A percentile compares a stretch with the other conserved stretches of the same genome.
These are phyloP conservation scores for Drosophila subquinaria DNA, from an alignment of 2,888 invertebrate genomes.

Conservation along the genomic window DNA sequence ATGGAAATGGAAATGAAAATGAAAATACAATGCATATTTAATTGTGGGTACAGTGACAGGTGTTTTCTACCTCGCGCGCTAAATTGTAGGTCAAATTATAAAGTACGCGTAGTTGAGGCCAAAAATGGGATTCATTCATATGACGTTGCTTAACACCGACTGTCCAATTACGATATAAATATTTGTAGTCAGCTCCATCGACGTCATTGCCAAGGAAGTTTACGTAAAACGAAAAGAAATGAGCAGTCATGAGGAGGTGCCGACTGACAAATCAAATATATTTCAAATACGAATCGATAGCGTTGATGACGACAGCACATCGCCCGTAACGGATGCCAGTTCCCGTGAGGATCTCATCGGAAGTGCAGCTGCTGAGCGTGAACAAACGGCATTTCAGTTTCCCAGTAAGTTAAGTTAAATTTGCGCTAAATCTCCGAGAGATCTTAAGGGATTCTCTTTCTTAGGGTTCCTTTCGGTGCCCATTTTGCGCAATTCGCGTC, in stretches of 20 bases:
- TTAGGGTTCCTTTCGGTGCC: slow-evolving; percentile 84
- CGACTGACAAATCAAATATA: slow-evolving; percentile 53
- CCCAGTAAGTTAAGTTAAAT: slow-evolving; percentile 54
- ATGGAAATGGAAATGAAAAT: slow-evolving; percentile 68
- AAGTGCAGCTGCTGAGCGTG: slow-evolving; percentile 56
- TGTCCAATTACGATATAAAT: slow-evolving; percentile 20
- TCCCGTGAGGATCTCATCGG: slow-evolving; percentile 83
- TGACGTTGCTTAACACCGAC: slow-evolving; percentile 13
- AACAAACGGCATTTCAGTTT: slow-evolving; percentile 65
- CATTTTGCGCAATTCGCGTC: slow-evolving; percentile 73
- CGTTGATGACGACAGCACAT: slow-evolving; percentile 77
- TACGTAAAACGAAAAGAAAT: slow-evolving; percentile 37
- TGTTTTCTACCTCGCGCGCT: slow-evolving; percentile 8
- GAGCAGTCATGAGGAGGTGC: slow-evolving; percentile 52
- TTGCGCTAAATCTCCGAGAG: background rate
- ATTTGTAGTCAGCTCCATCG: slow-evolving; percentile 29
- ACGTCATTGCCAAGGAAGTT: slow-evolving; percentile 27
- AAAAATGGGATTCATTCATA: slow-evolving; percentile 9
- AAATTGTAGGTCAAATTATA: slow-evolving; percentile 54
- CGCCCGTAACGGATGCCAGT: slow-evolving; percentile 79
- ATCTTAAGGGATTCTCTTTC: background rate
- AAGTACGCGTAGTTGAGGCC: slow-evolving; percentile 14
- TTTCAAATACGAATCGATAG: slow-evolving; percentile 81
- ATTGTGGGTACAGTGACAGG: slow-evolving; percentile 34
- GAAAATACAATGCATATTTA: slow-evolving; percentile 25